Conservation (phyloP, 2,888 invertebrate genomes). For the Nemurella pictetii region DNA sequence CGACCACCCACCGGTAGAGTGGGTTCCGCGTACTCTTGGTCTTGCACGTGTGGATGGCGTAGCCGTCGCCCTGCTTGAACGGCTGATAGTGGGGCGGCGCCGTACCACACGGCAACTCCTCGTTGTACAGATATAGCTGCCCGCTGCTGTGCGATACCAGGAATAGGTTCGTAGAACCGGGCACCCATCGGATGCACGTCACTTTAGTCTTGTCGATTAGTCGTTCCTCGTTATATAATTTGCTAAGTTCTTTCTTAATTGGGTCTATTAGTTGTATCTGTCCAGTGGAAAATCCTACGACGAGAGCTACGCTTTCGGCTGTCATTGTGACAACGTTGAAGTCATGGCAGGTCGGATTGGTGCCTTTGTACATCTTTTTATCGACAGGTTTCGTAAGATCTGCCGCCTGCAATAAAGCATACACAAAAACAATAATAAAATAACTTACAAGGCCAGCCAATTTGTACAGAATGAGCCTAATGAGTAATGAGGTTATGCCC, state of each 20-base stretch:
- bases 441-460: constrained; percentile 13
- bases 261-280: constrained; percentile 98
- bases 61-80: constrained; percentile 93
- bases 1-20: constrained; percentile 87
- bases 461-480: background rate
- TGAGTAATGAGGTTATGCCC: constrained; percentile 5
- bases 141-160: constrained; percentile 94
- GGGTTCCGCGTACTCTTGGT: constrained; percentile 96
- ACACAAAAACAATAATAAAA: background rate
- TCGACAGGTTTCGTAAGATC: constrained; percentile 96
- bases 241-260: constrained; percentile 92
- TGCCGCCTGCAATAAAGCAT: constrained; percentile 68
- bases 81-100: constrained; percentile 92
- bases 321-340: constrained; percentile 87
- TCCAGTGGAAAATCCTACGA: constrained; percentile 98
- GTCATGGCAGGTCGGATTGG: constrained; percentile 98
- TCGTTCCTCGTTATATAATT: constrained; percentile 97
- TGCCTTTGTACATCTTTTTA: constrained; percentile 98
- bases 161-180: constrained; percentile 91
- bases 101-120: constrained; percentile 88
- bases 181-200: constrained; percentile 97
- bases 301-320: constrained; percentile 80
- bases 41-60: constrained; percentile 92
- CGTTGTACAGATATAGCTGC: constrained; percentile 96
- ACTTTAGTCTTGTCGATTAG: constrained; percentile 92